Conservation (phyloP, 2,797 vertebrate genomes). For the Paramormyrops hopkinsi region DNA sequence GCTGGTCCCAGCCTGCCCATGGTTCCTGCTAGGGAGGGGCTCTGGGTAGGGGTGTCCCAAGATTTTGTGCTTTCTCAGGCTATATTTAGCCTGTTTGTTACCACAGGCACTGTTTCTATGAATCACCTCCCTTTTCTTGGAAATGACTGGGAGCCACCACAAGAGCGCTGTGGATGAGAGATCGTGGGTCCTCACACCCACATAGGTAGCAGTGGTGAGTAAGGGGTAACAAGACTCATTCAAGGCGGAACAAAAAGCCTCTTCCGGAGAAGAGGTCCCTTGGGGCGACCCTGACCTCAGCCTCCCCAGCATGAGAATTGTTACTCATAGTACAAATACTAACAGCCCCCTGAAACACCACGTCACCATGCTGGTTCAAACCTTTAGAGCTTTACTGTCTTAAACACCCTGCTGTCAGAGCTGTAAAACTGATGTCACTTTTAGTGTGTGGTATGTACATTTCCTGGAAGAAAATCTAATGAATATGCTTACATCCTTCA, state of each 20-base stretch:
- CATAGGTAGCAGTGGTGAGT: background rate
- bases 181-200: background rate
- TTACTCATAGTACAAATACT: slow-evolving; percentile 9
- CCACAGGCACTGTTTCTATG: background rate
- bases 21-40: background rate
- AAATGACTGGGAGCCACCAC: background rate
- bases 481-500: background rate
- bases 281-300: background rate
- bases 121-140: background rate
- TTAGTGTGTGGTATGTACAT: background rate
- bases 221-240: background rate
- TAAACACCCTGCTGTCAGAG: background rate
- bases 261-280: background rate
- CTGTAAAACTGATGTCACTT: background rate
- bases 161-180: background rate
- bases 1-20: background rate
- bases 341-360: background rate
- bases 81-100: background rate
- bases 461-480: background rate
- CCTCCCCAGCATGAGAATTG: background rate
- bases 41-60: background rate
- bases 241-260: background rate
- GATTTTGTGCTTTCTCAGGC: background rate
- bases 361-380: background rate
- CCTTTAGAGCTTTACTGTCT: background rate